Evolutionary conservation across 2,888 invertebrate species (phyloP).

Genomic region (Pollenia amentaria): DNA sequence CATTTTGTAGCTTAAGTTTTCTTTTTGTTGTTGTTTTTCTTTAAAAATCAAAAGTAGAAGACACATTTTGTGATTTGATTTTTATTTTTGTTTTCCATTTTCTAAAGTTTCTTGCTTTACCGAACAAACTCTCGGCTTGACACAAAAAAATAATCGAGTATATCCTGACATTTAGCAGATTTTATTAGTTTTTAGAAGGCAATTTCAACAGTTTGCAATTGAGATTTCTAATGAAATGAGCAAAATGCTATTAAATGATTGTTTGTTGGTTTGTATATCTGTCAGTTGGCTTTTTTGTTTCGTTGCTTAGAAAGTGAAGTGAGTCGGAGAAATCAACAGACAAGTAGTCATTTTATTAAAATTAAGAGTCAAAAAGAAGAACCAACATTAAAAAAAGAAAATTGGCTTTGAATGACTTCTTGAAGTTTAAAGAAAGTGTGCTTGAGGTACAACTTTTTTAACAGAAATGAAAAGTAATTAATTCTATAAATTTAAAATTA

Average conservation of each 20-base stretch:
- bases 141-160: neutral
- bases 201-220: conserved; percentile 8
- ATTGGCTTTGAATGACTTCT: conserved; percentile 2
- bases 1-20: too few relatives aligned
- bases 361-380: neutral
- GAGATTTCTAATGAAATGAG: conserved; percentile 25
- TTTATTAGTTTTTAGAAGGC: conserved; percentile 19
- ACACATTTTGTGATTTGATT: conserved; percentile 4
- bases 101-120: neutral
- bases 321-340: too few relatives aligned
- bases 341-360: neutral
- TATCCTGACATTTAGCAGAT: conserved; percentile 22
- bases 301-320: neutral
- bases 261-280: conserved; percentile 3
- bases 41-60: too few relatives aligned
- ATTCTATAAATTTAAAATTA: neutral
- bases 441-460: neutral
- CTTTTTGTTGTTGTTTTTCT: too few relatives aligned
- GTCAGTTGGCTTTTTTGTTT: neutral
- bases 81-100: neutral
- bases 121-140: neutral
- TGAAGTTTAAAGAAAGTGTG: conserved; percentile 5
- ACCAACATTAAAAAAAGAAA: neutral
- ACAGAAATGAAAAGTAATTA: neutral
- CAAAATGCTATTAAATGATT: conserved; percentile 27